These are phyloP conservation scores for Saccostrea cuccullata DNA, from an alignment of 1,140 invertebrate species.

Conservation along the genomic window DNA sequence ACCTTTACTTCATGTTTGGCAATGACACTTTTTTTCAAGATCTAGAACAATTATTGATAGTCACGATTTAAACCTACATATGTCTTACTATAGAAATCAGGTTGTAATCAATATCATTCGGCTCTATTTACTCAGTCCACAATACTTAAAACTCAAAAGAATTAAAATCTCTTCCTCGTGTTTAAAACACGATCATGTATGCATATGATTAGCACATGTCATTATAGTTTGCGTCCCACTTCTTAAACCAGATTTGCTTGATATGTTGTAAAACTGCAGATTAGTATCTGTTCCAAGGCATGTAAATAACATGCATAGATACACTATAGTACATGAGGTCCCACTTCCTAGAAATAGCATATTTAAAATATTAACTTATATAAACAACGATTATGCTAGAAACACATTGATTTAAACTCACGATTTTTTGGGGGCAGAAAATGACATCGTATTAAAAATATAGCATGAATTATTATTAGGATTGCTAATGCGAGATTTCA, in stretches of 20 bases:
- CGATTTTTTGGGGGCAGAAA: too few relatives aligned
- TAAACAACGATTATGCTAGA: too few relatives aligned
- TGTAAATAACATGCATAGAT: too few relatives aligned
- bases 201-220: background rate
- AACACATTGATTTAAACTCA: too few relatives aligned
- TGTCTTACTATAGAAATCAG: background rate
- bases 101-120: background rate
- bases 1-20: background rate
- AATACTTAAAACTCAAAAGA: background rate
- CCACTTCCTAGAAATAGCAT: too few relatives aligned
- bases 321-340: too few relatives aligned
- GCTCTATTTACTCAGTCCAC: background rate
- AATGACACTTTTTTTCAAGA: background rate
- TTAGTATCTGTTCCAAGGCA: too few relatives aligned
- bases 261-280: too few relatives aligned
- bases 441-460: too few relatives aligned
- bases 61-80: slow-evolving; percentile 24
- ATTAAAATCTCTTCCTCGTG: background rate
- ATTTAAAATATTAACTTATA: too few relatives aligned
- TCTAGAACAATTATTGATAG: background rate
- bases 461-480: too few relatives aligned
- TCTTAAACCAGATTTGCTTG: background rate
- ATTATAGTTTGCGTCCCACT: background rate
- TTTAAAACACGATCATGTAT: background rate
- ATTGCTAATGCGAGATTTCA: too few relatives aligned